Evolutionary conservation across 1,140 invertebrate species (phyloP).

Genomic region (Pogonognathellus flavescens): DNA sequence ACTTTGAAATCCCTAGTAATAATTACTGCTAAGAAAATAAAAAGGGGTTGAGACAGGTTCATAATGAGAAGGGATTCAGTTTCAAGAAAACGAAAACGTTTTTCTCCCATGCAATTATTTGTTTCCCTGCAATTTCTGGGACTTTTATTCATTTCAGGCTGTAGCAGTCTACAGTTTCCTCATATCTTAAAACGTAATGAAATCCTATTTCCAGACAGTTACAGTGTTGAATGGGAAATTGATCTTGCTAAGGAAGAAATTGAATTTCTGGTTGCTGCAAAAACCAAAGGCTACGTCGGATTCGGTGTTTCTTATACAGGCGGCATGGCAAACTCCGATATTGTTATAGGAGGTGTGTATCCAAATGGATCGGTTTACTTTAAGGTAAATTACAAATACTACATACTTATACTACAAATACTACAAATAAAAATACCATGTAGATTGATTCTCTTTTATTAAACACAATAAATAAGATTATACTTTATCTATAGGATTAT

Average conservation of each 20-base stretch:
- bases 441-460: not conserved
- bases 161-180: too few species aligned
- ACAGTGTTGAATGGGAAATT: slow-evolving; percentile 1
- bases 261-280: not conserved
- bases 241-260: not conserved
- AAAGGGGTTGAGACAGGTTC: too few species aligned
- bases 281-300: slow-evolving; percentile 12
- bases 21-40: too few species aligned
- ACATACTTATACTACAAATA: not conserved
- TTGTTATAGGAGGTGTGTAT: not conserved
- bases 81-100: too few species aligned
- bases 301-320: not conserved
- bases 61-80: too few species aligned
- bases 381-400: not conserved
- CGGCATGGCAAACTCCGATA: not conserved
- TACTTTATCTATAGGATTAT: slow-evolving; percentile 77
- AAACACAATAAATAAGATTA: not conserved
- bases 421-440: not conserved
- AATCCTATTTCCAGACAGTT: not conserved
- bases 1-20: too few species aligned
- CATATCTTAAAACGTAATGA: too few species aligned
- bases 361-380: not conserved
- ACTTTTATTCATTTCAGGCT: too few species aligned
- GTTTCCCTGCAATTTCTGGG: too few species aligned
- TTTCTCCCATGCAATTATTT: too few species aligned